Evolutionary conservation across 2,113 vertebrate species (phyloP), one percentile per base, ranked within the genome.

Genomic region (Polypterus bichir): DNA sequence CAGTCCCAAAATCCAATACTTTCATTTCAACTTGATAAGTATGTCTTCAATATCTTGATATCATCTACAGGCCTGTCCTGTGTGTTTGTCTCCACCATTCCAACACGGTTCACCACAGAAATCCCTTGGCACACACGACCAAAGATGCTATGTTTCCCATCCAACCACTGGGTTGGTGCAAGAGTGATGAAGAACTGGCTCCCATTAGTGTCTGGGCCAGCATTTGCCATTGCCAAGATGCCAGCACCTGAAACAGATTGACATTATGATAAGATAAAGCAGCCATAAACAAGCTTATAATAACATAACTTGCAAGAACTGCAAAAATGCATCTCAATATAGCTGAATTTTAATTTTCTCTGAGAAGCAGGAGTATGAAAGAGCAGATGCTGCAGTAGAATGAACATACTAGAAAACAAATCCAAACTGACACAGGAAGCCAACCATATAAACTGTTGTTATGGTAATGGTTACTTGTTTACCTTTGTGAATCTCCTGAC

Each of bases 221-320:
- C 88, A 3, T 97, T 98, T 57, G 95, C 95, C 94, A 98, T 97
- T 0, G 95, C 93, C 48, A 97, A 73, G 72, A 98, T 97, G 48
- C 95, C 95, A 0, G 92, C 94, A 1, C 94, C 95, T 96, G 59
- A 57, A 65, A 5, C 49, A 57, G 61, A 69, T 66, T 65, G 49
- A 3, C n/a, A 10, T 7, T 7, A 7, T 46, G 5, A 60, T 58
- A 64, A 6, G 48, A 46, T 57, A 55, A 45, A 11, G 47, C 45
- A 44, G 59, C 27, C 3, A 6, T 60, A 27, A 71, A 7, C 48
- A 8, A 63, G 3, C 10, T n/a, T 3, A n/a, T 47, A 9, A 48
- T 9, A 27, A 27, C 27, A 48, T 9, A 27, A 27, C 27, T 27
- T 27, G 27, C 27, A 27, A 27, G 27, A 27, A 27, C 27, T 27